Conservation (phyloP, 2,888 invertebrate genomes). For the Aphodius granarius region DNA sequence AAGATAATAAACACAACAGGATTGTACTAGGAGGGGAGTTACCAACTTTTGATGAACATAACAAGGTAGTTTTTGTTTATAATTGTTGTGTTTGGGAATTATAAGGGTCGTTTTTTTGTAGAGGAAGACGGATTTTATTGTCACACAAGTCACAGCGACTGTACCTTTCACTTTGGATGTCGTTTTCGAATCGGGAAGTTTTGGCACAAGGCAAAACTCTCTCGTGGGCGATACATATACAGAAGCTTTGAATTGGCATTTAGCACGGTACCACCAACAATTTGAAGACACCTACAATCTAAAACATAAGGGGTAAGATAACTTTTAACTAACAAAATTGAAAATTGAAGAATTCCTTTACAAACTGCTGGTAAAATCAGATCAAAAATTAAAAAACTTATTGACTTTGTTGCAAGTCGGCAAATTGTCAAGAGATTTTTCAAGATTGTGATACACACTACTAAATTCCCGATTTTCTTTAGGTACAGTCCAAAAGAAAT, state of each 20-base stretch:
- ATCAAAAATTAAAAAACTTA: neutral
- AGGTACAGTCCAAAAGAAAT: conserved; percentile 67
- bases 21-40: conserved; percentile 67
- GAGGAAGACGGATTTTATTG: conserved; percentile 74
- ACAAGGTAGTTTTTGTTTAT: conserved; percentile 40
- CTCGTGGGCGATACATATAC: conserved; percentile 69
- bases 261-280: conserved; percentile 68
- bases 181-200: conserved; percentile 77
- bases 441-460: neutral
- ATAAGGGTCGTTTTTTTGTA: conserved; percentile 38
- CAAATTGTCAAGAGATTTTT: neutral
- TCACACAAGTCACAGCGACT: conserved; percentile 73
- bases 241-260: conserved; percentile 62
- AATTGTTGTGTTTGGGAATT: neutral
- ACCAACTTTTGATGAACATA: conserved; percentile 51
- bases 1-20: conserved; percentile 56
- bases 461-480: conserved; percentile 25
- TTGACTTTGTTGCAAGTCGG: neutral
- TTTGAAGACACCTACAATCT: conserved; percentile 84
- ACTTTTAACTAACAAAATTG: neutral
- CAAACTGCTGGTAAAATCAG: neutral
- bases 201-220: conserved; percentile 58
- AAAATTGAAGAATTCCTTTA: no score
- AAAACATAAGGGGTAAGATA: conserved; percentile 62
- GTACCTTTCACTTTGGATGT: conserved; percentile 84